Evolutionary conservation across 1,140 invertebrate genomes (phyloP), one percentile per base, ranked within the genome.

Genomic region (Eumeta japonica): DNA sequence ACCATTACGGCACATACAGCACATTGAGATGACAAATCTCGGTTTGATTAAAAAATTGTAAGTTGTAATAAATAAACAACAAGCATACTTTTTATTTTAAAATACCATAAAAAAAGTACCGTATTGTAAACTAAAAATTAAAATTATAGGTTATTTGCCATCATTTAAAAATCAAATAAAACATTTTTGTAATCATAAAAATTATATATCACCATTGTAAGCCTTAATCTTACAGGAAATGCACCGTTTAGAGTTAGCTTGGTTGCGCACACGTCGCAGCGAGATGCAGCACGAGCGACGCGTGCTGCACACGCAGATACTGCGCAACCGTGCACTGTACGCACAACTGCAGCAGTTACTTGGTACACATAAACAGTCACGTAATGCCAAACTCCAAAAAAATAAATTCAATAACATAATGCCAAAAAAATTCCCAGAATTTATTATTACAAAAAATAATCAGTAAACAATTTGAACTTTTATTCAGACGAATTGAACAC

Each of bases 211-310:
- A n/a, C 28, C 13, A 11, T 7, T 9, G 13, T 30, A 30, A 30
- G 7, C 13, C 7, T 16, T 19, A 34, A 30, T 30, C 43, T 45
- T 42, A 1, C 18, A 73, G 68, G 63, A 73, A 40, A 73, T 73
- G 65, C 58, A 56, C 36, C 52, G 52, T 0, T 27, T 73, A 7
- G 68, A 73, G 38, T 24, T 63, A 24, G 38, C 34, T 28, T 70
- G 58, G 62, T 38, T 73, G 13, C 52, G 50, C 1, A 36, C 27
- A 2, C 52, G 68, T 1, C 46, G 58, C 17, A 38, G 33, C 3
- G 62, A 67, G 39, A 40, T 73, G 15, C 52, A 62, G 40, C 44
- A 43, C 3, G 68, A 73, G 35, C 47, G 46, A 9, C 37, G 56
- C 10, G 19, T 42, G 1, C 32, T 70, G 10, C 62, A 66, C 31